Percentiles rank a stretch among this genome's conserved stretches.
Evolutionary conservation across 2,113 vertebrate genomes (phyloP).

Genomic region (Setophaga coronata): DNA sequence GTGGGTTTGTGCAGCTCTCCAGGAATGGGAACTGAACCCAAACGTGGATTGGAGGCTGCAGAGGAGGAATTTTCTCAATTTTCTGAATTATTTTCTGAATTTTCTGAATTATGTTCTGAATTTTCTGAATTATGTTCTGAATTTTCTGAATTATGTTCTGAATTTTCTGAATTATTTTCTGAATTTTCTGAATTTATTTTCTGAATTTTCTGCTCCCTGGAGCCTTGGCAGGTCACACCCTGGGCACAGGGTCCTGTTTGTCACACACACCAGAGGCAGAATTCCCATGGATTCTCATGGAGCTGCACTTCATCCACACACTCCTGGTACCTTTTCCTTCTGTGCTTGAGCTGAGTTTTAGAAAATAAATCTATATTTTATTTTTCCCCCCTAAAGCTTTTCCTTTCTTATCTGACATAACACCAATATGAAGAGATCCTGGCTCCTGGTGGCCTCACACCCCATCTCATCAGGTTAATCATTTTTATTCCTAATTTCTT

Average conservation of each 20-base stretch:
- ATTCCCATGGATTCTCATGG: fast-evolving
- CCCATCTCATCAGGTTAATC: neutral
- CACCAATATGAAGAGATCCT: neutral
- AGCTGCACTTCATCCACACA: fast-evolving
- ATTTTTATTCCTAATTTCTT: neutral
- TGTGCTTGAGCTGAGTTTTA: neutral
- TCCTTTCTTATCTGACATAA: neutral
- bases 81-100: neutral
- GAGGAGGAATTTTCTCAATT: neutral
- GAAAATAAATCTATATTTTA: neutral
- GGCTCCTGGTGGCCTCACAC: fast-evolving
- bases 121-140: neutral
- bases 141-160: neutral
- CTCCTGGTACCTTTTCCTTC: neutral
- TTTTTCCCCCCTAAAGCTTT: neutral
- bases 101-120: neutral
- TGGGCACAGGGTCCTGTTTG: too few species aligned
- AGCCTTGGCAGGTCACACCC: neutral
- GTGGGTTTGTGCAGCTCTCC: neutral
- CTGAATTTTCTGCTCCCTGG: neutral
- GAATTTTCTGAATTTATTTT: neutral
- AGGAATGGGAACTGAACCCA: fast-evolving
- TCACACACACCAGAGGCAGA: neutral
- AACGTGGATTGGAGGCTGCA: neutral
- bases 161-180: neutral